Evolutionary conservation across 2,888 invertebrate species (phyloP), one percentile per base, ranked within the genome.

Genomic region (Xanthostigma xanthostigma): DNA sequence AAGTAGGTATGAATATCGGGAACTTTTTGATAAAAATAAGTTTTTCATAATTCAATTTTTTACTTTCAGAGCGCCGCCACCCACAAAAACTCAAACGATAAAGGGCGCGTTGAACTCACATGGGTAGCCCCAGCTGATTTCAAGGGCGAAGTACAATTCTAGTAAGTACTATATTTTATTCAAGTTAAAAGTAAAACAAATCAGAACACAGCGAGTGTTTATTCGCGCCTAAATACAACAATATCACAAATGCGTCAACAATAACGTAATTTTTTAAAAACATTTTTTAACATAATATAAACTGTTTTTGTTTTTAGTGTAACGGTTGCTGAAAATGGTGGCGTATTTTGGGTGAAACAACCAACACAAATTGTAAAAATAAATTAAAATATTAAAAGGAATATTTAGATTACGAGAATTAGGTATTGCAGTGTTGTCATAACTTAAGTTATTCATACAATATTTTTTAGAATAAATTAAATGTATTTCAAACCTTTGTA

Each of bases 281-380:
- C 43, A 39, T 43, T 44, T 40, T 44, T 17, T 50, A 44, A 34
- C 40, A 36, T n/a, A 10, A 44, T 46, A 40, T 40, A 46, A n/a
- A 49, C 49, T 56, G 59, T 59, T 57, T 55, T 57, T 55, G 55
- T 53, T 73, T 76, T 58, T 69, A 79, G 81, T 59, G 79, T 74
- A 12, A 84, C 84, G 37, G 74, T 84, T 48, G 84, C 78, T 36
- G 67, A 74, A 60, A 75, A 79, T 60, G 81, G 81, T n/a, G 79
- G 74, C 8, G 73, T 74, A 11, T 85, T 79, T 68, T 85, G 84
- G 84, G 80, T 79, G 4, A 74, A 73, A 42, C 73, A 80, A 45
- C 75, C 79, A 60, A 76, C 77, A 36, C 76, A 74, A 47, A 73
- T 74, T 41, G 67, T 81, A 49, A 72, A 72, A 64, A 75, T 81